Base-by-base conservation (phyloP, 2,888 invertebrate species). In the Napeogenes sylphis region DNA sequence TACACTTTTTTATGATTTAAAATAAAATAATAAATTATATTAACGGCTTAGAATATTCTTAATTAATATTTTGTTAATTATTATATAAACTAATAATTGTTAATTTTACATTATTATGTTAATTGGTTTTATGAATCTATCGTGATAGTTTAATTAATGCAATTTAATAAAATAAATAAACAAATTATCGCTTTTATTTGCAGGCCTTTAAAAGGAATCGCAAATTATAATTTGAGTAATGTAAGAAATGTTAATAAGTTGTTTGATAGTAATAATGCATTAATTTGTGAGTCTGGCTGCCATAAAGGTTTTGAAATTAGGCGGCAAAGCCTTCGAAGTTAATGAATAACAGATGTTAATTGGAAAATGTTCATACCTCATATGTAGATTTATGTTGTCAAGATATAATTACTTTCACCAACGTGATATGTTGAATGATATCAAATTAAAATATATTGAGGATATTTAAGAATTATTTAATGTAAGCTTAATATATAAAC, bases 341-440 rank as follows among this genome's bases (percentile, higher is more conserved):
- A 65, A 65, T 63, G 62, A 58, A 55, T 56, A 57, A 63, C 59
- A 56, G 59, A 65, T 63, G 63, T 62, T 67, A 67, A 65, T 67
- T 68, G 67, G 61, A 65, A 65, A 68, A 65, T 65, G n/a, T 68
- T 65, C 65, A 65, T 68, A 65, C 59, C 58, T 60, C 65, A 59
- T 61, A 42, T 60, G 55, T n/a, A 45, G 51, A 45, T 61, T 32
- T 55, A 58, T 55, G 42, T 61, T 55, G 55, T 61, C 60, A 33
- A n/a, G 51, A 51, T 30, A n/a, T 51, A 51, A 51, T 51, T 51
- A 51, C 51, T 30, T 51, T 51, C 51, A 10, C 8, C n/a, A n/a
- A n/a, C 10, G 8, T 21, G 8, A 30, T 8, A 10, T 30, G 30
- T n/a, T 51, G 21, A 51, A 30, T 30, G 51, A 51, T 51, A 51